Evolutionary conservation across 2,797 vertebrate species (phyloP), one percentile per base, ranked within the genome.

Genomic region (Pipistrellus pipistrellus): DNA sequence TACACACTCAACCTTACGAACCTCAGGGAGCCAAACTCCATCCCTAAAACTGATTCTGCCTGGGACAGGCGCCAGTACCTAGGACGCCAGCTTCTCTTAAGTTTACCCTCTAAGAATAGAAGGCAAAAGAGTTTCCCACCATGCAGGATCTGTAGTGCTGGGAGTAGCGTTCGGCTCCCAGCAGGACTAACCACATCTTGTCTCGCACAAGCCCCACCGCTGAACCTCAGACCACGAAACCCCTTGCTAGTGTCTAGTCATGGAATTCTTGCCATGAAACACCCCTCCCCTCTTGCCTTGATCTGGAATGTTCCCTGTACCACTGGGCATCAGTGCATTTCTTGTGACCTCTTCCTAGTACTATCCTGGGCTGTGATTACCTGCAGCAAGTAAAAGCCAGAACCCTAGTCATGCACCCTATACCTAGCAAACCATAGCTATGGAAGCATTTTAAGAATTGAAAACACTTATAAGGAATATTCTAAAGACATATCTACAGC

Each of bases 391-490:
- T 53, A 32, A 86, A 90, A 66, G 68, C 57, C 53, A 75, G 46
- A 88, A 81, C 12, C 66, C 73, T 7, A 72, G 46, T 23, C 55
- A 32, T 4, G 20, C 11, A 72, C 23, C 55, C 32, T 4, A 23
- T 6, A 83, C 27, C 12, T 11, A 80, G 30, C 3, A 18, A 68
- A 17, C 0, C 1, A 25, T 2, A 68, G 57, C 30, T 18, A 35
- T 41, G 17, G 73, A 51, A 51, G 44, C 15, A 72, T 23, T 38
- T 57, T 55, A 23, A 73, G 55, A 41, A 80, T 27, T 14, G 55
- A 80, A 92, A 80, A 57, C 55, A 73, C 30, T 53, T 76, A 11
- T 8, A 72, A 80, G 64, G 72, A 88, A 81, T 69, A 76, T 27
- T 75, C 73, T 57, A 51, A 59, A 85, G 66, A 92, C 8, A 30